Conservation (phyloP, 2,888 invertebrate species). For the Scaeva pyrastri region DNA sequence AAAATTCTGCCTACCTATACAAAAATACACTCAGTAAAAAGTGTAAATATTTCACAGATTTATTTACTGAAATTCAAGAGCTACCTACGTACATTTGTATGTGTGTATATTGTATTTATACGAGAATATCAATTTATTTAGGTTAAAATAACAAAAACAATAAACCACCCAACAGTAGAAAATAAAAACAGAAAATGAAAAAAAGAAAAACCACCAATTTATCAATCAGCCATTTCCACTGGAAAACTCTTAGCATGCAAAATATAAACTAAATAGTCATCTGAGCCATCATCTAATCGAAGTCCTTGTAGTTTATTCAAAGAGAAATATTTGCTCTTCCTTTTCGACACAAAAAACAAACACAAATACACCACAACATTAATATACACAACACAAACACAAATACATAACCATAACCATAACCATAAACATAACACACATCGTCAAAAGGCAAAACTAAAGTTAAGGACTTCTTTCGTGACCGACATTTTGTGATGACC, state of each 20-base stretch:
- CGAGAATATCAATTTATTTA: conserved; percentile 10
- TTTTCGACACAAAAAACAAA: conserved; percentile 17
- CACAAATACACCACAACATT: conserved; percentile 15
- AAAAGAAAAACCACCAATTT: too few species aligned
- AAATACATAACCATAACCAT: conserved; percentile 3
- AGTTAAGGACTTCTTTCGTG: conserved; percentile 66
- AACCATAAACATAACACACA: not conserved
- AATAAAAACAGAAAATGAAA: too few species aligned
- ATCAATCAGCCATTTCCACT: not conserved
- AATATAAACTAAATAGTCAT: conserved; percentile 32
- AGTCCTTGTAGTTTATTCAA: conserved; percentile 59
- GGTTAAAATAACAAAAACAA: conserved; percentile 23
- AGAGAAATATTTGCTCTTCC: conserved; percentile 48
- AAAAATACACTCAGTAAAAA: not conserved
- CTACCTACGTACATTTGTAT: too few species aligned
- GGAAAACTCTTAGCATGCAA: conserved; percentile 11
- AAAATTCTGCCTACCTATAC: too few species aligned
- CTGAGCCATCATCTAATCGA: conserved; percentile 59
- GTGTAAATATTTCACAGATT: not conserved
- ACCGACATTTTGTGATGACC: conserved; percentile 73
- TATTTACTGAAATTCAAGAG: conserved; percentile 10
- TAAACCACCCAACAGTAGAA: too few species aligned
- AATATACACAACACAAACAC: not conserved
- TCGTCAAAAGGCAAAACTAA: conserved; percentile 46
- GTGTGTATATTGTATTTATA: too few species aligned